phyloP scores from a whole-genome alignment of 2,113 vertebrate genomes.

The Guaruba guarouba region DNA sequence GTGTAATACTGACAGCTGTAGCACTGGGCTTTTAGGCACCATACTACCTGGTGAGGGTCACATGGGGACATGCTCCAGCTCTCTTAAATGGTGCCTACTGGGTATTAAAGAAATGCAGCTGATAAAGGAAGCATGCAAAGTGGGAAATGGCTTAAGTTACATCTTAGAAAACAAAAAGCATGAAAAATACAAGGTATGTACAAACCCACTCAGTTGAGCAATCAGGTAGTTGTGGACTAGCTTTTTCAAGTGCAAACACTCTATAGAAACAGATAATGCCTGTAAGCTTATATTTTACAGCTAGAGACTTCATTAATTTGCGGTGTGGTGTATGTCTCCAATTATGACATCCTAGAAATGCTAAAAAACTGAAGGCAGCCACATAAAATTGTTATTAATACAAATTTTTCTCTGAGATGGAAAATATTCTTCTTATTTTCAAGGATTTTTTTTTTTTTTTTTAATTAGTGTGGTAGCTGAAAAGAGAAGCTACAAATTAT shows the following conservation, averaged over 20 bases:
- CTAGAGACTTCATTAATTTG: neutral
- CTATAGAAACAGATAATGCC: neutral
- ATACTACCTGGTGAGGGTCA: neutral
- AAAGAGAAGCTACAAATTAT: neutral
- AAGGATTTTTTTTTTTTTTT: neutral
- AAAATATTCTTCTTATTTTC: neutral
- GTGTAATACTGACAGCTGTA: neutral
- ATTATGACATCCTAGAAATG: neutral
- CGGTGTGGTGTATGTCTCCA: neutral
- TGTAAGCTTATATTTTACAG: neutral
- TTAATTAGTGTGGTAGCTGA: neutral
- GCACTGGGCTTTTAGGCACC: neutral
- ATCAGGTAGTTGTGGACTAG: neutral
- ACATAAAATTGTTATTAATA: neutral
- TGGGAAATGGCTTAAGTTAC: neutral
- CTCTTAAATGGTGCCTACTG: neutral
- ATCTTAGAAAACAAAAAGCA: neutral
- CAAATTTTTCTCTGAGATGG: neutral
- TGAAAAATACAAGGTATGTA: neutral
- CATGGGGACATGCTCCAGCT: neutral
- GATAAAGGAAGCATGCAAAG: neutral
- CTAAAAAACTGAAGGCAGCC: neutral
- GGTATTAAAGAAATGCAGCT: neutral
- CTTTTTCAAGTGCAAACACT: neutral
- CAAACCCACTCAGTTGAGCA: neutral